phyloP scores from a whole-genome alignment of 2,797 vertebrate genomes.

The Phataginus tetradactyla region DNA sequence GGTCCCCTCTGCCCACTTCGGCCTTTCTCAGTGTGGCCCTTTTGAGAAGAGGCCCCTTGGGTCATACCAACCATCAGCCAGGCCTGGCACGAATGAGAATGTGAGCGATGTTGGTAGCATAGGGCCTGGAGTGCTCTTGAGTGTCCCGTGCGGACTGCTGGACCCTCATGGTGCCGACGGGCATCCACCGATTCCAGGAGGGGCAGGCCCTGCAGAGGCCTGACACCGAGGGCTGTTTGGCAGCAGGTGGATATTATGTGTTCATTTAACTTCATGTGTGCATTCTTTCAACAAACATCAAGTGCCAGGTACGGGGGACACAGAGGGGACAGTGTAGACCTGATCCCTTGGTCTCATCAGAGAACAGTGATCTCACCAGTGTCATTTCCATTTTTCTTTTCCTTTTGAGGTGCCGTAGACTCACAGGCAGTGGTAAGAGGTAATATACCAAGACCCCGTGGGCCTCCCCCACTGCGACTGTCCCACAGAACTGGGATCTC shows the following conservation, averaged over 20 bases:
- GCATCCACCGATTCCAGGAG: not conserved
- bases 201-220: not conserved
- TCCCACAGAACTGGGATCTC: not conserved
- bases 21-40: not conserved
- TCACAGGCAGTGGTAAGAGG: not conserved
- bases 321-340: not conserved
- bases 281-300: too few species aligned
- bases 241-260: fast-evolving
- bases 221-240: not conserved
- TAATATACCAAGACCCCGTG: too few species aligned
- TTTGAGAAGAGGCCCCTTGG: not conserved
- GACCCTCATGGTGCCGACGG: not conserved
- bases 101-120: fast-evolving
- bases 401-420: not conserved
- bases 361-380: not conserved
- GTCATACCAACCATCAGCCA: fast-evolving
- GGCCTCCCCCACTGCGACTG: too few species aligned
- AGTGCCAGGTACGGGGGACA: too few species aligned
- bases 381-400: not conserved
- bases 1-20: fast-evolving
- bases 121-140: fast-evolving
- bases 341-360: fast-evolving
- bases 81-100: fast-evolving
- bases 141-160: fast-evolving
- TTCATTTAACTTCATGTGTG: fast-evolving